A percentile compares a stretch with the other conserved stretches of the same genome.
Evolutionary conservation across 1,140 invertebrate genomes (phyloP).

Genomic region (Archegozetes longisetosus): DNA sequence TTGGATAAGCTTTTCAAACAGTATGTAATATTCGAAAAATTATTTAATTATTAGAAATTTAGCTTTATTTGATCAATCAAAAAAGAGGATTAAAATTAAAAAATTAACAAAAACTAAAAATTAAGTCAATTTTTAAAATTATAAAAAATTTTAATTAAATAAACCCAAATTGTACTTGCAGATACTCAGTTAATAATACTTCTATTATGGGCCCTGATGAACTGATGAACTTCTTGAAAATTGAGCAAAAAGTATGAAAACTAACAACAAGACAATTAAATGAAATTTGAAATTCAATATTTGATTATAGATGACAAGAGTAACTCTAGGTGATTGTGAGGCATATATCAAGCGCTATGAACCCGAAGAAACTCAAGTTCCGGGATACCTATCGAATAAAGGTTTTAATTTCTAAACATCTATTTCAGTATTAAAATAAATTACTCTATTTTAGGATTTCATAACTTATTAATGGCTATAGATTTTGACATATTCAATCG

Average conservation of each 20-base stretch:
- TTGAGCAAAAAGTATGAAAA: too few relatives aligned
- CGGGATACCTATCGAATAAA: constrained; percentile 22
- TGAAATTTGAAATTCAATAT: too few relatives aligned
- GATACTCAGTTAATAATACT: constrained; percentile 26
- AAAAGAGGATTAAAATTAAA: too few relatives aligned
- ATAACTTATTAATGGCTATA: constrained; percentile 29
- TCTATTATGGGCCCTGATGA: constrained; percentile 26
- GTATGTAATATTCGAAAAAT: constrained; percentile 26
- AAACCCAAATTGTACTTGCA: constrained; percentile 21
- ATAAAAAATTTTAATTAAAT: too few relatives aligned
- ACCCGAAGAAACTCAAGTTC: constrained; percentile 24
- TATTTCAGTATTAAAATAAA: background rate
- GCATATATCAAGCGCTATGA: constrained; percentile 30
- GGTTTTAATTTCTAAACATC: constrained; percentile 23
- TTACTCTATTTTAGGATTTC: constrained; percentile 26
- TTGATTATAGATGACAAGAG: constrained; percentile 21
- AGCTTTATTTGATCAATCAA: background rate
- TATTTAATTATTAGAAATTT: background rate
- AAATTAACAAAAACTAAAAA: too few relatives aligned
- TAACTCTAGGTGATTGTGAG: constrained; percentile 24
- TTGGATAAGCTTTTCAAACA: constrained; percentile 35
- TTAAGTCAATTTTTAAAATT: too few relatives aligned
- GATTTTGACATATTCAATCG: constrained; percentile 30
- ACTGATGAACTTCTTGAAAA: constrained; percentile 27
- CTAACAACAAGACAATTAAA: too few relatives aligned